Conservation (phyloP, 2,797 vertebrate genomes). For the Cirrhinus mrigala region DNA sequence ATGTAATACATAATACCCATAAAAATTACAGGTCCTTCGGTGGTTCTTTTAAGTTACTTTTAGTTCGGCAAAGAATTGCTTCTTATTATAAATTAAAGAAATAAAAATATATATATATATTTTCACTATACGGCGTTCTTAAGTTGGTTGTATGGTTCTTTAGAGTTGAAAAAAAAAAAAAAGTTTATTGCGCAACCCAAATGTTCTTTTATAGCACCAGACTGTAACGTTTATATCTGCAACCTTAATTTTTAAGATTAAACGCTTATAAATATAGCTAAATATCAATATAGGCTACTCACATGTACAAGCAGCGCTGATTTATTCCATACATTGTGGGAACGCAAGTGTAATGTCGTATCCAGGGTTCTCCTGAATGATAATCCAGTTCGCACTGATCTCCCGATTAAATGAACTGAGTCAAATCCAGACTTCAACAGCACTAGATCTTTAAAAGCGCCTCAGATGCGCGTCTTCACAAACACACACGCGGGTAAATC, state of each 20-base stretch:
- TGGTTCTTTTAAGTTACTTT: not conserved
- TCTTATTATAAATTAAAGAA: not conserved
- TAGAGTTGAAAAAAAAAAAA: not conserved
- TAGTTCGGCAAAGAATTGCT: not conserved
- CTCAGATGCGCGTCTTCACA: slow-evolving; percentile 43
- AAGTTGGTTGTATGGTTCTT: not conserved
- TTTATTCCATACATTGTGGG: slow-evolving; percentile 82
- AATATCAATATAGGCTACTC: slow-evolving; percentile 64
- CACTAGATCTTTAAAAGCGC: slow-evolving; percentile 28
- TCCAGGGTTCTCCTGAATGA: slow-evolving; percentile 26
- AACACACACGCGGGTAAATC: slow-evolving; percentile 47
- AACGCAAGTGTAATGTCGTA: slow-evolving; percentile 14
- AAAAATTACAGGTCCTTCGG: too few species aligned
- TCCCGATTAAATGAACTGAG: slow-evolving; percentile 39
- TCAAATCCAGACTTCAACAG: slow-evolving; percentile 51
- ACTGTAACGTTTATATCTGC: too few species aligned
- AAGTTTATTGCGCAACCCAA: not conserved
- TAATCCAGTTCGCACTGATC: slow-evolving; percentile 66
- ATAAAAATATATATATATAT: not conserved
- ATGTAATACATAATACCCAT: not conserved
- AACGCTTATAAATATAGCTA: slow-evolving; percentile 11
- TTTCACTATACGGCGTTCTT: not conserved
- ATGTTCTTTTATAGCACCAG: not conserved
- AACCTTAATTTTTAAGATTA: not conserved
- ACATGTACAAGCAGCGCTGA: slow-evolving; percentile 81